Evolutionary conservation across 2,888 invertebrate genomes (phyloP).

Genomic region (Euclidia mi): DNA sequence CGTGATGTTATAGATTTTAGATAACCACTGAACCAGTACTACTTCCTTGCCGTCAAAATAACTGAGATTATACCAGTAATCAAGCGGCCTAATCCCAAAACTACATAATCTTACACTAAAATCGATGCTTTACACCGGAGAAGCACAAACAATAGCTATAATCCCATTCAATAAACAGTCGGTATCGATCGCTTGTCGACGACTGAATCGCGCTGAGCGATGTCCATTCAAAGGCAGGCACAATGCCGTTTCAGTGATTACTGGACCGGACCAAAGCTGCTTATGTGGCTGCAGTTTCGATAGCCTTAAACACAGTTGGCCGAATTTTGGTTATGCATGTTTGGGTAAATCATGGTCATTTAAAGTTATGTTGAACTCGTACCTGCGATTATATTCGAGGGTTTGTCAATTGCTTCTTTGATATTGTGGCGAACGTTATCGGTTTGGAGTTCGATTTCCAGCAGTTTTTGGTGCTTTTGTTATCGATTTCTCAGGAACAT

Average conservation of each 20-base stretch:
- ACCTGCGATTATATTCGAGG: too few relatives aligned
- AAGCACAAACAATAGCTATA: constrained; percentile 49
- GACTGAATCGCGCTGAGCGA: constrained; percentile 35
- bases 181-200: constrained; percentile 41
- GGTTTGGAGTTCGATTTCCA: too few relatives aligned
- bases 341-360: neutral
- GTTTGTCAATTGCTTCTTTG: too few relatives aligned
- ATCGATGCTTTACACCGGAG: constrained; percentile 35
- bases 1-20: too few relatives aligned
- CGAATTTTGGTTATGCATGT: constrained; percentile 18
- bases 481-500: too few relatives aligned
- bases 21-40: too few relatives aligned
- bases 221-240: constrained; percentile 47
- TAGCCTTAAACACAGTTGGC: constrained; percentile 28
- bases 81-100: too few relatives aligned
- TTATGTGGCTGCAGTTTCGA: constrained; percentile 57
- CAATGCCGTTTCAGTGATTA: constrained; percentile 66
- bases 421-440: too few relatives aligned
- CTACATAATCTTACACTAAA: constrained; percentile 5
- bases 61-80: too few relatives aligned
- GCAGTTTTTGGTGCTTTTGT: too few relatives aligned
- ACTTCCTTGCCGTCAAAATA: too few relatives aligned
- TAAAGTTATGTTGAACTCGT: too few relatives aligned
- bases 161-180: constrained; percentile 47
- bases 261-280: constrained; percentile 74